Evolutionary conservation across 2,797 vertebrate species (phyloP), one percentile per base, ranked within the genome.

Genomic region (Tenualosa thibaudeaui): DNA sequence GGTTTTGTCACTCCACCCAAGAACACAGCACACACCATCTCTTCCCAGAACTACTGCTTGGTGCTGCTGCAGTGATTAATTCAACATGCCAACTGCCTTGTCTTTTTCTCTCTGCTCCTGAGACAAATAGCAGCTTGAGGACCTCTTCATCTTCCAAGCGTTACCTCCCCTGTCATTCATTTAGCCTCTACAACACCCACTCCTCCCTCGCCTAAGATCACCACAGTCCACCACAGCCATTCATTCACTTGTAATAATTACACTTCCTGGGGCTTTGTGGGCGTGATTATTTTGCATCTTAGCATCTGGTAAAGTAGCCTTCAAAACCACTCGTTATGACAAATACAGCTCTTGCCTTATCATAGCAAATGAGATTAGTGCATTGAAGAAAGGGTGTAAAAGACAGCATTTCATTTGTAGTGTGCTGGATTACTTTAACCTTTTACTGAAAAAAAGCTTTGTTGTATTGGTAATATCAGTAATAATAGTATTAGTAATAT

Each of bases 1-100:
- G 31, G 31, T 46, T 46, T 46, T 46, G 3, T n/a, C 17, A 22
- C 37, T 46, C 37, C 40, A 46, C 2, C 58, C 58, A 62, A n/a
- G 1, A 78, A 46, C 37, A 22, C 40, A 46, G 1, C 17, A 46
- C 71, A 46, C 71, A 46, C 6, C 5, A 46, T 19, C 37, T 46
- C 71, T 22, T 46, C 37, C 19, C 6, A 78, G 71, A 78, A 43
- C 19, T 2, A 46, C 71, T 43, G 13, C 71, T 46, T 40, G 5
- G 71, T 78, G 71, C 19, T 46, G 71, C 71, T 8, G 40, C 71
- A 78, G 40, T 46, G 71, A 78, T 46, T 78, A 40, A 78, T 78
- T 46, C 0, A 46, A 22, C 71, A 78, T 37, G 40, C 71, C 71
- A 43, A 40, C 40, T 40, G 19, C 37, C 40, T 71, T 40, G 65